Conservation (phyloP, 2,888 invertebrate species). For the Barypeithes pellucidus region DNA sequence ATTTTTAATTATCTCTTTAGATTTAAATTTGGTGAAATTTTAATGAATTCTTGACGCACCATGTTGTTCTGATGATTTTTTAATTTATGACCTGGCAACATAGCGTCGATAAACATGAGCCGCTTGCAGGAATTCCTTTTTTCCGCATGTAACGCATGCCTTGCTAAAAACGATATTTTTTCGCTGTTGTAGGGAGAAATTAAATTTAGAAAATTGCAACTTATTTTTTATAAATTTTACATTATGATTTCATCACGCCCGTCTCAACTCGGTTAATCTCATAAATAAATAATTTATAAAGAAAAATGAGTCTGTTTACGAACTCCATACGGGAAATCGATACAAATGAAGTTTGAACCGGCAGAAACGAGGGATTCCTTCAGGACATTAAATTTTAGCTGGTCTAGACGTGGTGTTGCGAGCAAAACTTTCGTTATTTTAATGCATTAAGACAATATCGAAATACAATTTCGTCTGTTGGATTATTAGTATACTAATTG, state of each 20-base stretch:
- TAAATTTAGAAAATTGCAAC: background rate
- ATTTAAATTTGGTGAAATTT: too few relatives aligned
- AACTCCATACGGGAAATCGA: constrained; percentile 19
- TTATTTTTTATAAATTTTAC: background rate
- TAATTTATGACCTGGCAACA: too few relatives aligned
- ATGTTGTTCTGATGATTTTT: too few relatives aligned
- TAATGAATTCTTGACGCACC: too few relatives aligned
- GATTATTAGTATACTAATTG: too few relatives aligned
- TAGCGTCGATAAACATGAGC: too few relatives aligned
- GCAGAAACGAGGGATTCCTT: constrained; percentile 12
- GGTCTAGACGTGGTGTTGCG: constrained; percentile 30
- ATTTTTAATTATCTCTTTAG: too few relatives aligned
- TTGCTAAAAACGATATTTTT: too few relatives aligned
- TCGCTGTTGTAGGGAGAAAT: background rate
- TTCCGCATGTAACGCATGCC: too few relatives aligned
- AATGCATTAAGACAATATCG: constrained; percentile 14
- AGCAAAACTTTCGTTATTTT: constrained; percentile 27
- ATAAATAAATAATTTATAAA: constrained; percentile 20
- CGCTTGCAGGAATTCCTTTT: too few relatives aligned
- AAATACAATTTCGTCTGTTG: too few relatives aligned
- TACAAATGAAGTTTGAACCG: constrained; percentile 31
- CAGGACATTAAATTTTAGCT: constrained; percentile 32
- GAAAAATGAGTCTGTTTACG: constrained; percentile 23
- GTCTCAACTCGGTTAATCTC: constrained; percentile 12
- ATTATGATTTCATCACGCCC: background rate